These are phyloP conservation scores for Agriopis aurantiaria DNA, from an alignment of 2,888 invertebrate species.

Conservation along the genomic window DNA sequence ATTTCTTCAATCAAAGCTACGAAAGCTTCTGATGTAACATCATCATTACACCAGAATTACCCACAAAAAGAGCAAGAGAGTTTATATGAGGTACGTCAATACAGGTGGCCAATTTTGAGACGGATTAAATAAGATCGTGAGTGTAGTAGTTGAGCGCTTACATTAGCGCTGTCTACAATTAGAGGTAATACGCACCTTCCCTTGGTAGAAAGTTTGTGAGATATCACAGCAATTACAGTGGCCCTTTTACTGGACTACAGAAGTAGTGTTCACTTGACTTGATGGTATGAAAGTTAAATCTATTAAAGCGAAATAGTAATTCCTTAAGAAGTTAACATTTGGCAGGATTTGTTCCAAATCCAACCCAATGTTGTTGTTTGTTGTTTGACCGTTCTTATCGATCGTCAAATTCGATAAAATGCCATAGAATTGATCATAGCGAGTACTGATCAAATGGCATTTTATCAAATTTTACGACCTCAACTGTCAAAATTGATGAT, in stretches of 20 bases:
- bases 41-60: conserved; percentile 17
- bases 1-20: conserved; percentile 23
- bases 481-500: too few species aligned
- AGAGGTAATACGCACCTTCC: conserved; percentile 45
- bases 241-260: conserved; percentile 23
- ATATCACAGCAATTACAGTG: conserved; percentile 44
- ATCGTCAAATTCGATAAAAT: too few species aligned
- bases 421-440: too few species aligned
- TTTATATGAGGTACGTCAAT: conserved; percentile 9
- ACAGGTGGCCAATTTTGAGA: conserved; percentile 29
- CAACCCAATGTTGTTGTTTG: too few species aligned
- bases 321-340: too few species aligned
- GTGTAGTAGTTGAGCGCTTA: conserved; percentile 43
- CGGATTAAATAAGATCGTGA: conserved; percentile 23
- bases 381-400: too few species aligned
- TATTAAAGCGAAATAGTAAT: too few species aligned
- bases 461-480: too few species aligned
- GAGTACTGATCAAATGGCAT: too few species aligned
- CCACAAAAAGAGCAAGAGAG: conserved; percentile 8
- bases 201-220: conserved; percentile 58
- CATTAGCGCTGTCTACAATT: conserved; percentile 55
- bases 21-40: conserved; percentile 21
- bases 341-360: too few species aligned
- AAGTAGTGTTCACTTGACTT: neutral
- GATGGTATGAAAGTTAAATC: neutral